Evolutionary conservation across 2,888 invertebrate species (phyloP).

Genomic region (Formica aserva): DNA sequence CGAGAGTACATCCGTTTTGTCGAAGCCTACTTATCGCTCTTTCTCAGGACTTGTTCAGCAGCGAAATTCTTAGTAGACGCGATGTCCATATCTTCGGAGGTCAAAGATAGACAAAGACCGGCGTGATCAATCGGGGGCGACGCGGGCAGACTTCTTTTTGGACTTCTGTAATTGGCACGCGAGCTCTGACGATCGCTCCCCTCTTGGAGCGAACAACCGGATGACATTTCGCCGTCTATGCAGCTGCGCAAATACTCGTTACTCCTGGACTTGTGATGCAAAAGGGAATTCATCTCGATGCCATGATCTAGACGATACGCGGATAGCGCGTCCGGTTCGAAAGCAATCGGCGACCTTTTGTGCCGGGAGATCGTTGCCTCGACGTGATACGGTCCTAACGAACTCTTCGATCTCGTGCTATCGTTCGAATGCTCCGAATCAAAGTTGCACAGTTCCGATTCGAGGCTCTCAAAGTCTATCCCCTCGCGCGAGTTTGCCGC

Average conservation of each 20-base stretch:
- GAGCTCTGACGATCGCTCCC: conserved; percentile 54
- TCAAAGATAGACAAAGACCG: conserved; percentile 70
- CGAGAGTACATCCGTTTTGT: conserved; percentile 41
- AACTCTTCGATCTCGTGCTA: conserved; percentile 79
- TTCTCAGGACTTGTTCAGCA: conserved; percentile 74
- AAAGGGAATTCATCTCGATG: conserved; percentile 70
- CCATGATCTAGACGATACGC: conserved; percentile 73
- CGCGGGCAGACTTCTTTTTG: conserved; percentile 58
- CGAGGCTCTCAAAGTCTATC: conserved; percentile 84
- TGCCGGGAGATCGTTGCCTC: conserved; percentile 67
- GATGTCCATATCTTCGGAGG: conserved; percentile 75
- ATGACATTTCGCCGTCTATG: conserved; percentile 58
- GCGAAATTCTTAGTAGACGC: conserved; percentile 69
- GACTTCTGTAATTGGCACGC: conserved; percentile 51
- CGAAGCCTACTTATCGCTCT: conserved; percentile 69
- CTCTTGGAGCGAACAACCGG: conserved; percentile 58
- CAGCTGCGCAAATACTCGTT: conserved; percentile 74
- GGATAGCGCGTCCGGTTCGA: conserved; percentile 71
- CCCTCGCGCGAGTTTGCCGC: conserved; percentile 83
- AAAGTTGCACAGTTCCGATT: conserved; percentile 81
- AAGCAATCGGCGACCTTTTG: conserved; percentile 74
- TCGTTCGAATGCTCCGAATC: conserved; percentile 82
- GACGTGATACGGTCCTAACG: conserved; percentile 75
- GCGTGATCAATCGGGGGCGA: conserved; percentile 65
- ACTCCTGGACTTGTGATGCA: conserved; percentile 74